Evolutionary conservation across 2,113 vertebrate species (phyloP), one percentile per base, ranked within the genome.

Genomic region (Corythornis madagascariensis): DNA sequence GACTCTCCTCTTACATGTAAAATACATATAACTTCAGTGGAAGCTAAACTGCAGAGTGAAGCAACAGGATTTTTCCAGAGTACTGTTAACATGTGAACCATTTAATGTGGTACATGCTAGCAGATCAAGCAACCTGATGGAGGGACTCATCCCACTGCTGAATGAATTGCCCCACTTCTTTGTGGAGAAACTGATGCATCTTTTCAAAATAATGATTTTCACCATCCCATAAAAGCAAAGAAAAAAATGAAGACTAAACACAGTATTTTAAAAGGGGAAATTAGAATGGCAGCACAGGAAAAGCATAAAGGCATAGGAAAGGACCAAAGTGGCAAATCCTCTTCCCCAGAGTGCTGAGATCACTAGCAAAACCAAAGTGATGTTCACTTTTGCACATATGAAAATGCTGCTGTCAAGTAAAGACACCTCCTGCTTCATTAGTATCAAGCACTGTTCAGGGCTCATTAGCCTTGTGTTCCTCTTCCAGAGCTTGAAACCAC

Each of bases 301-400:
- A 72, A 38, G 38, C 38, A 38, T 38, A 38, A 38, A 38, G 94
- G 92, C 89, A 48, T 12, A 72, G 77, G 89, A 95, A 57, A 72
- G 81, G 89, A 95, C 50, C 84, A 53, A 90, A 93, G 73, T 47
- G 83, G 73, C 91, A 81, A 86, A 83, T 75, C 43, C 40, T 22
- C 35, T 56, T 61, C 40, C 72, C 91, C 53, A 19, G 4, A 87
- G 74, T 16, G 4, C 3, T 19, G 50, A 74, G 74, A 84, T 92
- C 74, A 42, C 40, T 18, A 64, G 31, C 48, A 43, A 80, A 75
- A 43, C 12, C 22, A 11, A 61, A 78, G 70, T 10, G 4, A 9
- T 0, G 9, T 1, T 88, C 40, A 31, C 2, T 72, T 57, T 66
- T 79, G 65, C 53, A 57, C 13, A 48, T 52, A 18, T 0, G 1